Conservation (phyloP, 2,797 vertebrate genomes). For the Sebastes steindachneri region DNA sequence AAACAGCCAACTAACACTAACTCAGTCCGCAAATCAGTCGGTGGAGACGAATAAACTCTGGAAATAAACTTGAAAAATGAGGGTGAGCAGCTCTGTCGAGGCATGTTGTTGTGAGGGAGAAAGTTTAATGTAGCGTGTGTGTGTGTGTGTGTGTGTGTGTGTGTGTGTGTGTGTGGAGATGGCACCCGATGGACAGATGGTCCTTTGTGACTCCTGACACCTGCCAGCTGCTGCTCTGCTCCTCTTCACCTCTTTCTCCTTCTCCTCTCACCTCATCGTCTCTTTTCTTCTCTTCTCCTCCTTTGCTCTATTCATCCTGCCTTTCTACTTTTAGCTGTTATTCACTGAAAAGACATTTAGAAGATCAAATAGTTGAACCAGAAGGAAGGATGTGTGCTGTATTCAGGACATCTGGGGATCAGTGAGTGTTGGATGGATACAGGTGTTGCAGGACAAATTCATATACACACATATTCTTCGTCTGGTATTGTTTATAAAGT, state of each 20-base stretch:
- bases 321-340: conserved; percentile 7
- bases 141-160: conserved; percentile 28
- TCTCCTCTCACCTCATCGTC: conserved; percentile 58
- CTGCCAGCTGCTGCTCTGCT: conserved; percentile 98
- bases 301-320: not conserved
- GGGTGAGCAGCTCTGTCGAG: conserved; percentile 56
- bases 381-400: not conserved
- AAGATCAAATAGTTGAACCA: conserved; percentile 24
- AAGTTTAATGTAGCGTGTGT: conserved; percentile 86
- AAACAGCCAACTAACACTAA: not conserved
- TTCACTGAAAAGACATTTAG: conserved; percentile 18
- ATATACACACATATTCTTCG: not conserved
- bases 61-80: not conserved
- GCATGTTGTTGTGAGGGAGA: conserved; percentile 79
- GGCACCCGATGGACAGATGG: conserved; percentile 94
- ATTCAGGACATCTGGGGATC: not conserved
- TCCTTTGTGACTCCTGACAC: conserved; percentile 98
- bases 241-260: conserved; percentile 61
- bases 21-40: not conserved
- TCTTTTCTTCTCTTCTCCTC: conserved; percentile 14
- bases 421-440: not conserved
- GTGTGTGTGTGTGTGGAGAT: conserved; percentile 76
- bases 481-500: not conserved
- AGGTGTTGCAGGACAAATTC: conserved; percentile 5
- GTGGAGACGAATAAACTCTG: not conserved